phyloP scores from a whole-genome alignment of 2,113 vertebrate genomes.

The Serilophus lunatus region DNA sequence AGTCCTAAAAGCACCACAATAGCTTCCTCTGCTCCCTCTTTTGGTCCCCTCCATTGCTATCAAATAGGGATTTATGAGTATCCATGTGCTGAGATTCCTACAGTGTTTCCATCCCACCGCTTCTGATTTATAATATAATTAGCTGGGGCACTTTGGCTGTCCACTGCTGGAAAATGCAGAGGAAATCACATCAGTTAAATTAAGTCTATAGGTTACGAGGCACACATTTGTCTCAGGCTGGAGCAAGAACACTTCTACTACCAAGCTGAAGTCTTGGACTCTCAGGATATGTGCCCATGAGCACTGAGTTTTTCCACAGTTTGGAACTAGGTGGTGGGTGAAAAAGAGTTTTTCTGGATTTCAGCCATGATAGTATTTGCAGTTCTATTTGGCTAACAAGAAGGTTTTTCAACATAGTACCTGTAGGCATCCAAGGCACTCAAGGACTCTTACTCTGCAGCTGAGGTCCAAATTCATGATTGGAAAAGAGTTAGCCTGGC shows the following conservation, averaged over 20 bases:
- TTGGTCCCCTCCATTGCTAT: not conserved
- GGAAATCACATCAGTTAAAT: constrained; percentile 52
- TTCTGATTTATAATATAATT: constrained; percentile 64
- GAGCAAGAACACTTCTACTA: not conserved
- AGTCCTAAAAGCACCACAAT: constrained; percentile 25
- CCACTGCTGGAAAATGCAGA: constrained; percentile 55
- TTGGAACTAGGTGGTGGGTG: not conserved
- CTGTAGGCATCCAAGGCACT: not conserved
- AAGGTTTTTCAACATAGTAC: not conserved
- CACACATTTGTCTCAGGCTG: constrained; percentile 8
- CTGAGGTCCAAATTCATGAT: not conserved
- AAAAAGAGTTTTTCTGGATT: not conserved
- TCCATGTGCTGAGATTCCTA: constrained; percentile 29
- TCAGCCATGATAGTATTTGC: not conserved
- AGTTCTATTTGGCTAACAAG: not conserved
- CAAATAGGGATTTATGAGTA: constrained; percentile 46
- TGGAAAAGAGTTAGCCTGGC: not conserved
- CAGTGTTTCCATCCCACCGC: constrained; percentile 27
- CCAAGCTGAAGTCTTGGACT: not conserved
- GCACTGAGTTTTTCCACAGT: not conserved
- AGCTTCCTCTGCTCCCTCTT: not conserved
- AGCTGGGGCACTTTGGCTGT: constrained; percentile 40
- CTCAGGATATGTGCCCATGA: not conserved
- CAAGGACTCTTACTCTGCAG: not conserved
- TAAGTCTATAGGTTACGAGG: constrained; percentile 48